Conservation (phyloP, 2,888 invertebrate genomes). For the Himalopsyche tibetana region DNA sequence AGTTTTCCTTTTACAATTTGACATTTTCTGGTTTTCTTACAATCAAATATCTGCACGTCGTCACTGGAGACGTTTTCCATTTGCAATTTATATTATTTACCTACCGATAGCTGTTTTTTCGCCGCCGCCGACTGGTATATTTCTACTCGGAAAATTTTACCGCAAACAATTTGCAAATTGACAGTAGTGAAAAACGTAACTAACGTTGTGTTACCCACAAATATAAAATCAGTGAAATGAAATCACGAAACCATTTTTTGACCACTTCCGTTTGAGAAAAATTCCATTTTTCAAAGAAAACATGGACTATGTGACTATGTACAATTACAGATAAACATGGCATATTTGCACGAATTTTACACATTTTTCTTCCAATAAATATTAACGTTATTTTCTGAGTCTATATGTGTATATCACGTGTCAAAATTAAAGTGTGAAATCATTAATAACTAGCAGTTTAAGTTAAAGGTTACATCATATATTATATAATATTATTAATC, state of each 20-base stretch:
- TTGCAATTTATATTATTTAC: constrained; percentile 40
- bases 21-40: constrained; percentile 20
- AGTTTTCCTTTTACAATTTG: neutral
- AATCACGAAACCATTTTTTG: neutral
- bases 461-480: no score
- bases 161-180: constrained; percentile 17
- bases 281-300: neutral
- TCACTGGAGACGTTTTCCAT: constrained; percentile 15
- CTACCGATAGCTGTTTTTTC: neutral
- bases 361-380: no score
- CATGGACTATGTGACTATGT: neutral
- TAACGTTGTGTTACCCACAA: neutral
- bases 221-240: neutral
- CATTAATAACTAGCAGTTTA: no score
- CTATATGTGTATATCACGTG: no score
- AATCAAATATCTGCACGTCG: constrained; percentile 29
- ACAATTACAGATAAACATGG: no score
- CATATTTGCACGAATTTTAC: no score
- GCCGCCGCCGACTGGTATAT: neutral
- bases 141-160: neutral
- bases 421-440: no score
- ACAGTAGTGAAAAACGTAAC: neutral
- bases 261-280: neutral
- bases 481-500: no score
- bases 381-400: no score